Conservation (phyloP, 1,140 invertebrate species). For the Aphelenchoides fujianensis region DNA sequence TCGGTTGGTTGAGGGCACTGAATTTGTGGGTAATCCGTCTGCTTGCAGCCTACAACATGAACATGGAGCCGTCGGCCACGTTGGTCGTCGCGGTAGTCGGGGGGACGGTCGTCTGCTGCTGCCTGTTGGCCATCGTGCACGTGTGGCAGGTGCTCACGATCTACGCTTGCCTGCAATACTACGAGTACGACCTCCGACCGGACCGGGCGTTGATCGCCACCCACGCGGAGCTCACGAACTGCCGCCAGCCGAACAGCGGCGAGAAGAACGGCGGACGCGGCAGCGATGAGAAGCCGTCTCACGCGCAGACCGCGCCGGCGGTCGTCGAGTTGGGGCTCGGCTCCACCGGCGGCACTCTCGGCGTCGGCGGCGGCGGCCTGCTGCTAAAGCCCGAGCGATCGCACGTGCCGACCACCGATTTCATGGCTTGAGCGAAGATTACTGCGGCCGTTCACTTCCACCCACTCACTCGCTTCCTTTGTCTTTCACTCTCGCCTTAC, state of each 20-base stretch:
- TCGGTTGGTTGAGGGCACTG: slow-evolving; percentile 41
- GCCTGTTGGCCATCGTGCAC: slow-evolving; percentile 42
- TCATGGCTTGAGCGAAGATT: neutral
- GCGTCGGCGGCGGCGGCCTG: too few relatives aligned
- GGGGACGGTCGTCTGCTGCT: slow-evolving; percentile 37
- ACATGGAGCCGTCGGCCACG: slow-evolving; percentile 28
- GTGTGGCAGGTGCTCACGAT: slow-evolving; percentile 50
- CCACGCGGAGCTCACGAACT: too few relatives aligned
- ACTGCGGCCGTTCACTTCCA: too few relatives aligned
- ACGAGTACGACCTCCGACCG: slow-evolving; percentile 30
- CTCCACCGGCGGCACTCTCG: too few relatives aligned
- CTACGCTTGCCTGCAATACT: slow-evolving; percentile 47
- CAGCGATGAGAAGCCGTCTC: neutral
- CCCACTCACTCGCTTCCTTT: too few relatives aligned
- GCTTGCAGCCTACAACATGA: slow-evolving; percentile 25
- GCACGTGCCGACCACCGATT: neutral
- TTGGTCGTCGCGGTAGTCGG: slow-evolving; percentile 33
- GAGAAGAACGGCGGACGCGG: too few relatives aligned
- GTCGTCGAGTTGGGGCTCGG: neutral
- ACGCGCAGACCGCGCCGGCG: slow-evolving; percentile 3
- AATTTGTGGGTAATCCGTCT: neutral
- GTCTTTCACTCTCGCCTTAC: too few relatives aligned
- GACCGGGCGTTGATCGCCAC: slow-evolving; percentile 1
- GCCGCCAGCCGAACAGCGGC: too few relatives aligned
- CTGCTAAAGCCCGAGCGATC: neutral